Evolutionary conservation across 2,113 vertebrate species (phyloP).

Genomic region (Thryonomys swinderianus): DNA sequence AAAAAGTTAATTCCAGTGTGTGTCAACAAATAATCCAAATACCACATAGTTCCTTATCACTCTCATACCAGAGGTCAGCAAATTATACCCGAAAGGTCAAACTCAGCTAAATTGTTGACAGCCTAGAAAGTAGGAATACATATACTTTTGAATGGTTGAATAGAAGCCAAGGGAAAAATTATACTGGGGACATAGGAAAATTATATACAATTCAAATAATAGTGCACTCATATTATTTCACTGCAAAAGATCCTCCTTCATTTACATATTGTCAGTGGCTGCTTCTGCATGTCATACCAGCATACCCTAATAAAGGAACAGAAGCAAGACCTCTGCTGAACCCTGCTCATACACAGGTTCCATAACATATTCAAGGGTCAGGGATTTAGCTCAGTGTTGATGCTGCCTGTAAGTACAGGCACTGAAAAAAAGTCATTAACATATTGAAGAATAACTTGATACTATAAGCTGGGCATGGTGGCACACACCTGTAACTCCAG

Average conservation of each 20-base stretch:
- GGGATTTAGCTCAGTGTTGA: no score
- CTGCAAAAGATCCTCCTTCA: neutral
- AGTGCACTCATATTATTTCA: neutral
- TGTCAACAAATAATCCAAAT: neutral
- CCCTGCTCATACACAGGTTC: neutral
- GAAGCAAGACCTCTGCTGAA: neutral
- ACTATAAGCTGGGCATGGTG: neutral
- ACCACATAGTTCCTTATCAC: neutral
- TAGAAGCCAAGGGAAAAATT: neutral
- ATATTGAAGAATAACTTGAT: neutral
- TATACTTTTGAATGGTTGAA: conserved; percentile 6
- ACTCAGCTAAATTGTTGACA: neutral
- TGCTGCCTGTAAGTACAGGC: no score
- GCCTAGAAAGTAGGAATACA: neutral
- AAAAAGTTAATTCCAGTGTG: neutral
- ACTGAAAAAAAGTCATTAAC: no score
- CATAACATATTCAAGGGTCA: neutral
- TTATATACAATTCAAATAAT: neutral
- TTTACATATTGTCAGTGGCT: neutral
- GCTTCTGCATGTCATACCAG: neutral
- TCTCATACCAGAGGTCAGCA: neutral
- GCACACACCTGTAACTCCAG: neutral
- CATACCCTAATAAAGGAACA: neutral
- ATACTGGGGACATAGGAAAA: neutral
- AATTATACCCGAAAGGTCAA: neutral